These are phyloP conservation scores for Lochmaea crataegi DNA, from an alignment of 2,888 invertebrate species.

Conservation along the genomic window DNA sequence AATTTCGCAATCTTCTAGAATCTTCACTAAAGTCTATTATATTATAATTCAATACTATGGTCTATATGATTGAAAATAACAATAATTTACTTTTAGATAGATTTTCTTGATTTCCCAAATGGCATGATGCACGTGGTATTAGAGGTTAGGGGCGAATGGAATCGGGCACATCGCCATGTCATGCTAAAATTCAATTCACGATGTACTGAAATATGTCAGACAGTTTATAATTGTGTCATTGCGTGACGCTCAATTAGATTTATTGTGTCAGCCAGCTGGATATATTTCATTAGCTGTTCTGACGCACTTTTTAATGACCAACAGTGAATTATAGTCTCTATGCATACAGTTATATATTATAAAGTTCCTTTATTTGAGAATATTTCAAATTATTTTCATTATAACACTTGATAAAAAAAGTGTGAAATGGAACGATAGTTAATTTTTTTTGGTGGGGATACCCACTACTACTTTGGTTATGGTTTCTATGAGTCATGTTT, in stretches of 20 bases:
- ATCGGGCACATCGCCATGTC: conserved; percentile 40
- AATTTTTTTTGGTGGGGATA: too few species aligned
- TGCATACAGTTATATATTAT: neutral
- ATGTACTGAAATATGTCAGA: conserved; percentile 48
- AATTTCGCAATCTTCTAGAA: neutral
- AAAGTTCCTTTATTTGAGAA: neutral
- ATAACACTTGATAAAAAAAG: too few species aligned
- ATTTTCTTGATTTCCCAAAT: conserved; percentile 25
- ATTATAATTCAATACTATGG: neutral
- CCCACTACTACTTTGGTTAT: too few species aligned
- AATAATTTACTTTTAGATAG: conserved; percentile 24
- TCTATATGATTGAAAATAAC: conserved; percentile 11
- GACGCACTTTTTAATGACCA: conserved; percentile 28
- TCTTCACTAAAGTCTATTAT: neutral
- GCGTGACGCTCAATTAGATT: conserved; percentile 53
- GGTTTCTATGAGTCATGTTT: too few species aligned
- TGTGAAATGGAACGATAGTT: too few species aligned
- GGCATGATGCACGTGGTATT: conserved; percentile 14
- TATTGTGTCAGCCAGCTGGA: conserved; percentile 48
- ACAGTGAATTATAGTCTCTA: neutral
- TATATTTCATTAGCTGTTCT: conserved; percentile 47
- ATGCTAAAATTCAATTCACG: conserved; percentile 49
- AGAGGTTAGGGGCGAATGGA: conserved; percentile 22
- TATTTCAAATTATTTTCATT: too few species aligned
- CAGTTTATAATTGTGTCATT: conserved; percentile 51